These are phyloP conservation scores for Chelmon rostratus DNA, from an alignment of 2,797 vertebrate genomes.

Conservation along the genomic window DNA sequence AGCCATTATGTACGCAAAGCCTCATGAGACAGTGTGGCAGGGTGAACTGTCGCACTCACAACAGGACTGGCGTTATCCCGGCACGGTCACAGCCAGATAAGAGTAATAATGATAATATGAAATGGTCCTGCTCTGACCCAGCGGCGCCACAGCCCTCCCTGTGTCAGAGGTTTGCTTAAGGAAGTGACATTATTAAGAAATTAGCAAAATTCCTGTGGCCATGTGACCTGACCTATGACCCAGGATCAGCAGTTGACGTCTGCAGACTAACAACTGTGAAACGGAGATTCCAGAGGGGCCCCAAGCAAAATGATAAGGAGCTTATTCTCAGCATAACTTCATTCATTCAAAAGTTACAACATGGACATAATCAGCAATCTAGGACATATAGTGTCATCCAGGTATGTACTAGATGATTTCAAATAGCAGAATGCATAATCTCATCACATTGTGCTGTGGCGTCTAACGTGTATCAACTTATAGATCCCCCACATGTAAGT, in stretches of 20 bases:
- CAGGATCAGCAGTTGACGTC: conserved; percentile 58
- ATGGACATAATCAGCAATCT: conserved; percentile 9
- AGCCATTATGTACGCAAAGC: conserved; percentile 18
- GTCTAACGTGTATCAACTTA: background rate
- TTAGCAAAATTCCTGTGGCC: conserved; percentile 58
- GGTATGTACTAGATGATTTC: background rate
- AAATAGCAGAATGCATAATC: background rate
- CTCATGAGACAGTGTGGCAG: conserved; percentile 1
- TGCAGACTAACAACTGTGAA: conserved; percentile 38
- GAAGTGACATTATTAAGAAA: conserved; percentile 26
- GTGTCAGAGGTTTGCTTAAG: conserved; percentile 20
- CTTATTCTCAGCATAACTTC: conserved; percentile 48
- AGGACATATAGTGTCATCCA: background rate
- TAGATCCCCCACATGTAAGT: conserved; percentile 3
- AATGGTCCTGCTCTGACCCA: conserved; percentile 8
- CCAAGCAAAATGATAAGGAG: conserved; percentile 48
- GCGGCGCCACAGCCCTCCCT: conserved; percentile 6
- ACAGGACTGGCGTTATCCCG: conserved; percentile 6
- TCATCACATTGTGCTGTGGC: background rate
- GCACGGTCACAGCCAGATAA: conserved; percentile 16
- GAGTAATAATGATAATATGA: background rate
- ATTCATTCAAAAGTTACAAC: conserved; percentile 42
- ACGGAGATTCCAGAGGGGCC: conserved; percentile 50
- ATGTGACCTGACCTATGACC: conserved; percentile 72
- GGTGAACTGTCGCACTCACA: conserved; percentile 3